Evolutionary conservation across 2,888 invertebrate species (phyloP), one percentile per base, ranked within the genome.

Genomic region (Nipponacmea schrenckii): DNA sequence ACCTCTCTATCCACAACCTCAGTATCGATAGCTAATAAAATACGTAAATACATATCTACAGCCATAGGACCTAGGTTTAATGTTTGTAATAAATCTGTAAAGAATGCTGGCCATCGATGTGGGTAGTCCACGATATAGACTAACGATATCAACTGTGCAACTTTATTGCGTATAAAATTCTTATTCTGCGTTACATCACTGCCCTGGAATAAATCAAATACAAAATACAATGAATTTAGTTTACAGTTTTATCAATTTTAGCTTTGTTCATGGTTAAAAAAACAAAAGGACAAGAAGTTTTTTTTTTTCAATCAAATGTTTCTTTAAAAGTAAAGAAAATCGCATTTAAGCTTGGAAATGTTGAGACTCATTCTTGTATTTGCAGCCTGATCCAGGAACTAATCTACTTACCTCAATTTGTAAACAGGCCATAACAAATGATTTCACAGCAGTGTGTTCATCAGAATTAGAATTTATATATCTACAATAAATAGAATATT

Each of bases 1-100:
- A 90, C 89, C 69, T 90, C 90, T 72, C 90, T 82, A 76, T 91
- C 91, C 3, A 90, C 89, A 68, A 92, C 91, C 84, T 92, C 91
- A 44, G 86, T 84, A 83, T 92, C 91, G 69, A 92, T 90, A 50
- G 91, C 90, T 48, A 89, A 81, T 20, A 92, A 86, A 15, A 91
- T 87, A 20, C 91, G 85, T 26, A 92, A 85, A 79, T 90, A 92
- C 77, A 91, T 88, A 75, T 91, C 90, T 2, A 90, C 89, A 20
- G 89, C 89, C 20, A 79, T 81, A 20, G 85, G 84, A 8, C 90
- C 89, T 50, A 86, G 79, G 44, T 79, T 79, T 15, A 89, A 77
- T 7, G 88, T 84, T 45, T 85, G 84, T 27, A 90, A 82, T 24
- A 91, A 78, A 80, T 91, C 91, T 20, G 86, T 83, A 79, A 92